Conservation (phyloP, 2,113 vertebrate species). For the Oxyura jamaicensis region DNA sequence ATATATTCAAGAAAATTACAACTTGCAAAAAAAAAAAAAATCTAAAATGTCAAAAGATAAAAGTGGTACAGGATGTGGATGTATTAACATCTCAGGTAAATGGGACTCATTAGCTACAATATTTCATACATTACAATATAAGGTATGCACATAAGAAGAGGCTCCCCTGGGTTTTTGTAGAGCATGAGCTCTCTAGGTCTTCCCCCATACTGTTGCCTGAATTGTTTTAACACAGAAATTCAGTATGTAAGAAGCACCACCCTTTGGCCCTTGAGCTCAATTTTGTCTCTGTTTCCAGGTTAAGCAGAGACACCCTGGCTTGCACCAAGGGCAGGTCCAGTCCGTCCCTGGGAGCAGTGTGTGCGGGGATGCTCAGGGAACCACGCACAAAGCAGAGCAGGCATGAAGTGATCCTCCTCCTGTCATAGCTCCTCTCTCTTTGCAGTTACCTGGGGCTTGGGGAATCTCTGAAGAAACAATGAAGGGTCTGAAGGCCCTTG, state of each 20-base stretch:
- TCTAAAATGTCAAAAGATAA: slow-evolving; percentile 53
- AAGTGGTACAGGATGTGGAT: slow-evolving; percentile 63
- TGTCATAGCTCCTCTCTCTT: not conserved
- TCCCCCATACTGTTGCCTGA: not conserved
- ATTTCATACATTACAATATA: slow-evolving; percentile 44
- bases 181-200: not conserved
- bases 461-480: not conserved
- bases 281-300: not conserved
- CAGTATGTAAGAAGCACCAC: not conserved
- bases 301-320: not conserved
- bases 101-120: slow-evolving; percentile 61
- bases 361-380: not conserved
- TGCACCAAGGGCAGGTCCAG: rapidly evolving
- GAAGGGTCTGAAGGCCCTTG: not conserved
- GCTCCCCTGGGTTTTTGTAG: slow-evolving; percentile 41
- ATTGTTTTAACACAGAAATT: slow-evolving; percentile 11
- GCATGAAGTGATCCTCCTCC: not conserved
- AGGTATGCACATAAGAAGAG: slow-evolving; percentile 50
- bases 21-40: not conserved
- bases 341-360: rapidly evolving
- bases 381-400: not conserved
- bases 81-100: slow-evolving; percentile 51
- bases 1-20: slow-evolving; percentile 30
- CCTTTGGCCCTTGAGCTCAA: not conserved
- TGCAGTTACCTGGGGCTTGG: not conserved